Evolutionary conservation across 2,888 invertebrate genomes (phyloP), one percentile per base, ranked within the genome.

Genomic region (Hoplodrina ambigua): DNA sequence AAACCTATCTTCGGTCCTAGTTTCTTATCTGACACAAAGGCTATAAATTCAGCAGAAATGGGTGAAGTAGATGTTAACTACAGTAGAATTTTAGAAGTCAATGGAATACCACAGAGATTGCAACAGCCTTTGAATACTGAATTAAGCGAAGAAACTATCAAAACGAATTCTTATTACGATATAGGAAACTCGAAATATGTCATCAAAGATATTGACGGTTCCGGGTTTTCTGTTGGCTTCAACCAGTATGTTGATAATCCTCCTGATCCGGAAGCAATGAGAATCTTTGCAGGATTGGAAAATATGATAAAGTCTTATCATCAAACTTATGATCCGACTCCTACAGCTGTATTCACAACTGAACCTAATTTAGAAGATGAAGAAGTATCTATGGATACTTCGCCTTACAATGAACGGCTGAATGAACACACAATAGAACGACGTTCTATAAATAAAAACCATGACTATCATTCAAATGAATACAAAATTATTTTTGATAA

Each of bases 151-250:
- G 85, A 87, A 66, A 77, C 66, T 4, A 60, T 75, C 30, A 80
- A 83, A 46, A 60, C 84, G 0, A 86, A 88, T 44, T 73, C 85
- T 0, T 85, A 80, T 59, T 84, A 86, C 7, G 88, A 92, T 82
- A 57, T 88, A n/a, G 90, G 89, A 1, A 91, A 94, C 67, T 77
- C 91, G 11, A 93, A 92, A 25, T 91, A 93, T 58, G 82, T 91
- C 19, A 80, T 95, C 3, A 94, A 93, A 86, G 90, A 94, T 56
- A 88, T 95, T 19, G 93, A 91, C 72, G 94, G 93, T 0, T 89
- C 93, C 46, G 95, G 95, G 0, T 91, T 94, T 63, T 89, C 94
- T 2, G 86, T 95, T 20, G 95, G 95, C 2, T 92, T 93, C 53
- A 95, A 93, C 68, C 93, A 94, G 70, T 95, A 92, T 69, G 86